A percentile compares a stretch with the other conserved stretches of the same genome.
Conservation (phyloP, 2,113 vertebrate species). For the Polypterus bichir region DNA sequence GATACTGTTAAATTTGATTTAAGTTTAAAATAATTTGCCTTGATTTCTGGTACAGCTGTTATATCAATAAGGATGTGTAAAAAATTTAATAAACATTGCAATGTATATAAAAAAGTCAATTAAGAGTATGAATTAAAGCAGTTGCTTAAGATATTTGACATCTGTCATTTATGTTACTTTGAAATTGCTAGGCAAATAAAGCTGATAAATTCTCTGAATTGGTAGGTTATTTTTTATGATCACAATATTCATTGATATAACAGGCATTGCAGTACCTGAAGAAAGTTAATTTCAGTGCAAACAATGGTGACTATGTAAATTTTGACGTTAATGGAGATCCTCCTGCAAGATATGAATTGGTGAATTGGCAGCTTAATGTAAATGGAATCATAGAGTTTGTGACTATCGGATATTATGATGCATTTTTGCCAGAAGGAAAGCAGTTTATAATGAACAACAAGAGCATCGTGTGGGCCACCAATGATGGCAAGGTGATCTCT, state of each 20-base stretch:
- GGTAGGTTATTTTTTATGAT: neutral
- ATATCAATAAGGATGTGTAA: no score
- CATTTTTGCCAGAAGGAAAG: constrained; percentile 31
- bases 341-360: constrained; percentile 45
- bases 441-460: constrained; percentile 41
- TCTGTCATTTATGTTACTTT: neutral
- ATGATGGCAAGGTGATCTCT: constrained; percentile 24
- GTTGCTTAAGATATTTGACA: no score
- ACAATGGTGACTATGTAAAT: constrained; percentile 38
- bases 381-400: constrained; percentile 36
- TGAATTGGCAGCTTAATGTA: constrained; percentile 52
- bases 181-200: neutral
- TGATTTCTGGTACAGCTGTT: no score
- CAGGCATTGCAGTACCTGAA: constrained; percentile 39
- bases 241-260: neutral
- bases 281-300: constrained; percentile 41
- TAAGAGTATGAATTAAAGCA: no score
- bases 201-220: no score
- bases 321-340: constrained; percentile 53
- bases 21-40: no score
- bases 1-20: no score
- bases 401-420: constrained; percentile 45
- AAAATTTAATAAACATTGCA: neutral
- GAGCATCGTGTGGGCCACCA: constrained; percentile 38
- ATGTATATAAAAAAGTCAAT: neutral